These are phyloP conservation scores for Neostethus bicornis DNA, from an alignment of 2,797 vertebrate genomes.

Conservation along the genomic window DNA sequence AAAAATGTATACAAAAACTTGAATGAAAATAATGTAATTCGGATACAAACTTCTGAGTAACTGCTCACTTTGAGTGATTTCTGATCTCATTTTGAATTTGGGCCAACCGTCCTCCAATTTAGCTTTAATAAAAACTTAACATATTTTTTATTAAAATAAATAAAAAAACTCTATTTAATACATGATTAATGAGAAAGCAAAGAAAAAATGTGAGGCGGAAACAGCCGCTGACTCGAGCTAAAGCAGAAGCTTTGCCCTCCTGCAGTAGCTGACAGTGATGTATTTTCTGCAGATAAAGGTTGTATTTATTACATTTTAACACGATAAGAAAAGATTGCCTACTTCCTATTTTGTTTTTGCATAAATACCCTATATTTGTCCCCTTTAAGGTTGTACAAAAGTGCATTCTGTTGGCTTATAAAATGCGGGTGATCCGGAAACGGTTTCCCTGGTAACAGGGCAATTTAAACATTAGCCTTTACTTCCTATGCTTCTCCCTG, in stretches of 20 bases:
- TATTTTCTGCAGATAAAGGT: slow-evolving; percentile 33
- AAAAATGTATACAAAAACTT: too few relatives aligned
- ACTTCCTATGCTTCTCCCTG: slow-evolving; percentile 2
- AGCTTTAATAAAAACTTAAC: too few relatives aligned
- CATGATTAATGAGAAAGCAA: slow-evolving; percentile 42
- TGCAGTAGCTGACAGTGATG: slow-evolving; percentile 34
- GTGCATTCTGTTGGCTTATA: slow-evolving; percentile 16
- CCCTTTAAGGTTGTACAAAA: slow-evolving; percentile 22
- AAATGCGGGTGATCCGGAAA: slow-evolving; percentile 25
- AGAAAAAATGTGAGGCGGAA: slow-evolving; percentile 35
- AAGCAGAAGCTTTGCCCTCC: slow-evolving; percentile 29
- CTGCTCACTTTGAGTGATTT: slow-evolving; percentile 1
- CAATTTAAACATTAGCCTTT: slow-evolving; percentile 11
- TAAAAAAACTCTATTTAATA: slow-evolving; percentile 50
- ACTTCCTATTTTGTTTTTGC: slow-evolving; percentile 4
- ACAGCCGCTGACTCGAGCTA: slow-evolving; percentile 69
- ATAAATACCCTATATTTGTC: slow-evolving; percentile 12
- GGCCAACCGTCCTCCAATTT: slow-evolving; percentile 62
- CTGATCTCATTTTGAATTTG: slow-evolving; percentile 45
- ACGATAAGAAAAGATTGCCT: slow-evolving; percentile 11
- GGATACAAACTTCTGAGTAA: not conserved
- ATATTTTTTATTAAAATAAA: slow-evolving; percentile 60
- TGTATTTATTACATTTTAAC: slow-evolving; percentile 23
- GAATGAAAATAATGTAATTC: too few relatives aligned
- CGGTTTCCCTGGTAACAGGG: slow-evolving; percentile 43